Evolutionary conservation across 2,797 vertebrate species (phyloP), one percentile per base, ranked within the genome.

Genomic region (Pseudochirops cupreus): DNA sequence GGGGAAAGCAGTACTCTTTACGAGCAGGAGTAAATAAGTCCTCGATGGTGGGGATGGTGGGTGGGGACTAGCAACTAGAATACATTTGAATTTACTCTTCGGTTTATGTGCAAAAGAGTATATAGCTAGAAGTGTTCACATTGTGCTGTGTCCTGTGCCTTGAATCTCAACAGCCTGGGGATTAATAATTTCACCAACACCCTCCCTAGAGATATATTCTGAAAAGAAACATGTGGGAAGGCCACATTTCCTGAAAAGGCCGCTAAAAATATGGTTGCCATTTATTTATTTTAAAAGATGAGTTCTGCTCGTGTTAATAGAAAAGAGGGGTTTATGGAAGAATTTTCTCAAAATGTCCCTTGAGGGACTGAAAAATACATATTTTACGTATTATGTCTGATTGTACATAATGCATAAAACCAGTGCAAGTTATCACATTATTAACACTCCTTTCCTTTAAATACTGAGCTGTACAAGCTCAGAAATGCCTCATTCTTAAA

Each of bases 191-290:
- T 91, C 96, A 91, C 52, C 29, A 89, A 95, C 92, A 90, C 96
- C 93, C 94, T 33, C 91, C 94, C 59, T 90, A 97, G 95, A 96
- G 97, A 97, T 94, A 94, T 74, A 87, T 93, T 58, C 89, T 96
- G 93, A 67, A 94, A 97, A 96, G 94, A 95, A 97, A 94, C 46
- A 56, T 92, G 67, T 93, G 46, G 93, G 93, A 95, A 92, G 96
- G 92, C 56, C 91, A 94, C 5, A 95, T 94, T 96, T 94, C 95
- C 90, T 97, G 96, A 97, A 97, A 97, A 96, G 95, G 94, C 94
- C 74, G 96, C 82, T 92, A 82, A 96, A 96, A 96, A 96, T 94
- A 96, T 91, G 91, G 74, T 90, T 67, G 93, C 24, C 94, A 95
- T 96, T 96, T 94, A 91, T 96, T 96, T 1, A 1, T 96, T 62